Evolutionary conservation across 2,888 invertebrate species (phyloP), one percentile per base, ranked within the genome.

Genomic region (Apantesis nais): DNA sequence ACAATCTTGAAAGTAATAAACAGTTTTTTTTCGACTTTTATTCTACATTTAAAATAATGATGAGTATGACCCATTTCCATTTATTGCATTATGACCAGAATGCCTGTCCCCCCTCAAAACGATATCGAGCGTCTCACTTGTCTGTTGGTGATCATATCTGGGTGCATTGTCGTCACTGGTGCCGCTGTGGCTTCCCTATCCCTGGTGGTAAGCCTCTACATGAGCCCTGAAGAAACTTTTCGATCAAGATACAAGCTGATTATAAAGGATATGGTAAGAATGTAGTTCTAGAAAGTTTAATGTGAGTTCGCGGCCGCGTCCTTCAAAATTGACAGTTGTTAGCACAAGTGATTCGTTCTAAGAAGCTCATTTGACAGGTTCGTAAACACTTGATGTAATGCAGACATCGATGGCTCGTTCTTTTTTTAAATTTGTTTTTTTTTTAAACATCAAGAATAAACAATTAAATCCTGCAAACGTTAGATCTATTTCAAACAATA

Each of bases 171-270:
- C 80, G 89, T 93, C 81, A 85, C 88, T 0, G 93, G 93, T 0
- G 85, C 85, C 0, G 92, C 92, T 0, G 89, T 92, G 1, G 93
- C 93, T 0, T 88, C 92, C 0, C 77, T 93, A 31, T 89, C 92
- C 0, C 87, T 92, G 3, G 89, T 91, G 63, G 88, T 93, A 81
- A 88, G 90, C 76, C 83, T 93, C 58, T 91, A 92, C 80, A 87
- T 93, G 92, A 76, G 89, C 0, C 89, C 92, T 0, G 93, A 92
- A 73, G 92, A 92, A 78, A 83, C 84, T 3, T 93, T 92, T 77
- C 85, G 92, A 2, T 84, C 89, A 0, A 81, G 93, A 72, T 93
- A 90, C 78, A 75, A 88, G 11, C 88, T 93, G 22, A 93, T 93
- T 67, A 92, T 92, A 72, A 88, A 89, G 70, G 90, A 93, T 73